A percentile compares a stretch with the other conserved stretches of the same genome.
These are phyloP conservation scores for Sakesphorus luctuosus DNA, from an alignment of 2,113 vertebrate genomes.

Conservation along the genomic window DNA sequence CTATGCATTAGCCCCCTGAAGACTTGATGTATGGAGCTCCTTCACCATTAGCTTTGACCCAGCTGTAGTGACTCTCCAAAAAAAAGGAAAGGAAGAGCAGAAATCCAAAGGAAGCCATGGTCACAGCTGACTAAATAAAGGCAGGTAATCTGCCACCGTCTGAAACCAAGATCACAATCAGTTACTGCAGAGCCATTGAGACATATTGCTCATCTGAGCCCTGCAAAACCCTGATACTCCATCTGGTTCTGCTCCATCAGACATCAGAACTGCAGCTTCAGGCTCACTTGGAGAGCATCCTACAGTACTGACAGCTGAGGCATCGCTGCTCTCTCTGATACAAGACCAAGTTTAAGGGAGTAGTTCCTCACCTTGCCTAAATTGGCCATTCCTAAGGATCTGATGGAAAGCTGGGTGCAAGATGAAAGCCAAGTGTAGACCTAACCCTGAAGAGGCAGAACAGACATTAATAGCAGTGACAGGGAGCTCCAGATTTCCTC, in stretches of 20 bases:
- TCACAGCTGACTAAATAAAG: neutral
- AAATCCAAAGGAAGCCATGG: neutral
- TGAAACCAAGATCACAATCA: neutral
- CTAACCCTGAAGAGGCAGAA: neutral
- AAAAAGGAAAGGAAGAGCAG: neutral
- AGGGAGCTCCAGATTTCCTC: neutral
- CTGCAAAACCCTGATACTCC: neutral
- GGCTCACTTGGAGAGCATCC: neutral
- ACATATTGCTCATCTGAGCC: neutral
- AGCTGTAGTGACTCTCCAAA: neutral
- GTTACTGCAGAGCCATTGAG: neutral
- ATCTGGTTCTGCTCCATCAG: neutral
- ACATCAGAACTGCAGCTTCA: neutral
- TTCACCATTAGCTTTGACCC: neutral
- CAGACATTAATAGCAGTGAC: neutral
- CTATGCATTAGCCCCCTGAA: neutral
- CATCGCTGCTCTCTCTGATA: neutral
- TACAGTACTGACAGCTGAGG: neutral
- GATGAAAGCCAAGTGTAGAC: neutral
- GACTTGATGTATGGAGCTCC: neutral
- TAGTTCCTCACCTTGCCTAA: neutral
- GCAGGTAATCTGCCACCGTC: neutral
- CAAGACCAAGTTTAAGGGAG: neutral
- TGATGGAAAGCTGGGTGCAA: neutral
- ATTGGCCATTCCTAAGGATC: neutral